phyloP scores from a whole-genome alignment of 37 sponge, comb jelly and placozoan genomes.

The Amphimedon queenslandica region DNA sequence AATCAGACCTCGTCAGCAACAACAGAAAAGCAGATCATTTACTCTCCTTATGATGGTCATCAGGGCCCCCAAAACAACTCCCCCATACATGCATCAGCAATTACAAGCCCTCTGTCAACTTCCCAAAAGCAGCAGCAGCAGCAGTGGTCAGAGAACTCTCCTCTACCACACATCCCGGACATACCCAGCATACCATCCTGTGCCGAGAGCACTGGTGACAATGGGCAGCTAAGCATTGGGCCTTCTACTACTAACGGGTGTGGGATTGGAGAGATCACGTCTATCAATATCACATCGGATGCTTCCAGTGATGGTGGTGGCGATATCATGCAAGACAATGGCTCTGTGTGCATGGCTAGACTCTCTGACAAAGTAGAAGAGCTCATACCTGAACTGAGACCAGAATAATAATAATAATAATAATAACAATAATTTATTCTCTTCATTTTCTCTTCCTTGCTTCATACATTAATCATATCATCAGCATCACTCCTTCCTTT shows the following conservation, averaged over 20 bases:
- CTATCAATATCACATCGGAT: neutral
- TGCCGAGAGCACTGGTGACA: neutral
- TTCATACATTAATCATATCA: no score
- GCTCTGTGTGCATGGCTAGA: no score
- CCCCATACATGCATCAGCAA: neutral
- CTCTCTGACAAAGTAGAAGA: neutral
- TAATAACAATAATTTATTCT: no score
- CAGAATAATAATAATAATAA: no score
- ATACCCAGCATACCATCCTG: conserved; percentile 25
- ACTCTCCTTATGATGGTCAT: no score
- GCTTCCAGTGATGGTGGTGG: neutral
- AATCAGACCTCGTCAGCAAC: neutral
- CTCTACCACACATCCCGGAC: neutral
- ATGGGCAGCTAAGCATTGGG: neutral
- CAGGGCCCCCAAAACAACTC: neutral
- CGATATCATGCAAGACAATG: no score
- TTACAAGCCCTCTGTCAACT: neutral
- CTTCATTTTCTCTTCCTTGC: no score
- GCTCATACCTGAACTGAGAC: neutral
- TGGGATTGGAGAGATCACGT: no score
- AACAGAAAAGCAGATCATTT: neutral
- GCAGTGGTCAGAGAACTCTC: conserved; percentile 14
- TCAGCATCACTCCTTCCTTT: no score
- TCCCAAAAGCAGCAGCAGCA: neutral
- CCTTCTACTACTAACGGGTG: neutral